Conservation (phyloP, 2,113 vertebrate species). For the Apteryx mantelli region DNA sequence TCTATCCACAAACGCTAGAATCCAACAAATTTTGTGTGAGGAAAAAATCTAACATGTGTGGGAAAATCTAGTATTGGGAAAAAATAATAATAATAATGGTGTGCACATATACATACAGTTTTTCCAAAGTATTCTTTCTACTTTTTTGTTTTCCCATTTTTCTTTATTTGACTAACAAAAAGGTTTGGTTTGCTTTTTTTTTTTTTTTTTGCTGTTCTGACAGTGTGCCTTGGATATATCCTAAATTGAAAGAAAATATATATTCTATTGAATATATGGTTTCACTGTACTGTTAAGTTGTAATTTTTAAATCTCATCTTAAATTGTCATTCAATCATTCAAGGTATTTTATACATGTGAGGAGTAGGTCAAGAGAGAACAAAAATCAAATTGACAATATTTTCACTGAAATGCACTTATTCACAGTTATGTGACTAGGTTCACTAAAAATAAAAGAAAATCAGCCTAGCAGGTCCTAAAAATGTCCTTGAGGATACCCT, state of each 20-base stretch:
- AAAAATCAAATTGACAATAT: background rate
- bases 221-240: background rate
- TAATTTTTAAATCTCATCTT: background rate
- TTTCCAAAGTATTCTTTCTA: background rate
- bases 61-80: rapidly evolving
- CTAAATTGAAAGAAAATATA: background rate
- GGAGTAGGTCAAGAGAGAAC: background rate
- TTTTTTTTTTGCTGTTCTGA: background rate
- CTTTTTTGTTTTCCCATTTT: background rate
- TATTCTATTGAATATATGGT: background rate
- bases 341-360: background rate
- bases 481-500: background rate
- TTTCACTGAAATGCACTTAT: background rate
- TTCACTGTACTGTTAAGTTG: background rate
- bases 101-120: background rate
- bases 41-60: background rate
- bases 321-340: background rate
- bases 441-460: background rate
- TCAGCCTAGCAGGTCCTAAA: background rate
- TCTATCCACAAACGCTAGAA: background rate
- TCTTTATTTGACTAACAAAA: background rate
- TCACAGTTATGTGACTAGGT: background rate
- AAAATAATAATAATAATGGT: background rate
- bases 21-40: background rate
- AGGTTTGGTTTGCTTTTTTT: background rate